phyloP scores from a whole-genome alignment of 1,140 invertebrate genomes.

The Colletes latitarsis region DNA sequence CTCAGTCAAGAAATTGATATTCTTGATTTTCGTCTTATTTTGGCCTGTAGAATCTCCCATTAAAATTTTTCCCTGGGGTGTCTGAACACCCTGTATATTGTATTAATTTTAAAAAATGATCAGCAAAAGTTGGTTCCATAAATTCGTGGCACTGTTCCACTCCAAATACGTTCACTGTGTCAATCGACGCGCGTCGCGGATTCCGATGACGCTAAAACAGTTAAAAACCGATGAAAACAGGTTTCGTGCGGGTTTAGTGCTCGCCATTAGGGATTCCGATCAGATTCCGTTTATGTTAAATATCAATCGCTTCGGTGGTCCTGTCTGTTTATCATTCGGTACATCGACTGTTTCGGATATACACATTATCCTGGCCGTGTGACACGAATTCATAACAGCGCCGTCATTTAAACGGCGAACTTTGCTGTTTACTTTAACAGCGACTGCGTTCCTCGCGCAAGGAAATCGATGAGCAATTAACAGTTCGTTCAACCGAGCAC shows the following conservation, averaged over 20 bases:
- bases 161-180: neutral
- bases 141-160: neutral
- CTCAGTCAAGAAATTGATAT: too few species aligned
- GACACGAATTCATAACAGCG: slow-evolving; percentile 10
- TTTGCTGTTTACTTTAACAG: too few species aligned
- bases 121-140: neutral
- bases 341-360: neutral
- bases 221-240: neutral
- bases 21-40: too few species aligned
- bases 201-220: neutral
- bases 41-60: too few species aligned
- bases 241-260: neutral
- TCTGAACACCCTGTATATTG: too few species aligned
- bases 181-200: neutral
- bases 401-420: neutral
- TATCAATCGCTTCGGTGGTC: slow-evolving; percentile 19
- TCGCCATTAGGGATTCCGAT: neutral
- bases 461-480: too few species aligned
- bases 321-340: slow-evolving; percentile 11
- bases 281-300: neutral
- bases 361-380: neutral
- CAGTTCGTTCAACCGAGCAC: too few species aligned
- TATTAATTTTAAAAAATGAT: too few species aligned
- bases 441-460: too few species aligned
- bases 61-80: too few species aligned